A percentile compares a stretch with the other conserved stretches of the same genome.
phyloP scores from a whole-genome alignment of 2,797 vertebrate genomes.

The Anisognathus igniventris region DNA sequence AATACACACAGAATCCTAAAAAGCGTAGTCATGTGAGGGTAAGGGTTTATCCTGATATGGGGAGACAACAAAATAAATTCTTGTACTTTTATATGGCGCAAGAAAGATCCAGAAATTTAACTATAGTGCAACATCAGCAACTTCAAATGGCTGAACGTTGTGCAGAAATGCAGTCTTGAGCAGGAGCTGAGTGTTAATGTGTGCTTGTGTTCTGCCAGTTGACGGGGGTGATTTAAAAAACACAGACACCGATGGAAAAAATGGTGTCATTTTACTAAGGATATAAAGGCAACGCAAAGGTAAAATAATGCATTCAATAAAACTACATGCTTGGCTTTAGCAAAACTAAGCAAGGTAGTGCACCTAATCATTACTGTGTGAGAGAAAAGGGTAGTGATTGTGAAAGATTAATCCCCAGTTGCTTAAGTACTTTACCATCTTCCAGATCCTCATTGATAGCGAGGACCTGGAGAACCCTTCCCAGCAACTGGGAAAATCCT shows the following conservation, averaged over 20 bases:
- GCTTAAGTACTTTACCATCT: neutral
- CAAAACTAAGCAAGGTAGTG: no score
- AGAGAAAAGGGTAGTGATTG: no score
- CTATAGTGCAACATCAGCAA: neutral
- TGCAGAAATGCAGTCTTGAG: neutral
- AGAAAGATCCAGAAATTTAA: neutral
- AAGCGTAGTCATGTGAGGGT: neutral
- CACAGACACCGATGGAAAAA: neutral
- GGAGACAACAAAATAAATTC: neutral
- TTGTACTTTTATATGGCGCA: neutral
- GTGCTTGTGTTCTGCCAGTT: neutral
- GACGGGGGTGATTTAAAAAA: neutral
- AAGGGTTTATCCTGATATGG: neutral
- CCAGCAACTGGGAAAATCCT: neutral
- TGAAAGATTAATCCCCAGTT: neutral
- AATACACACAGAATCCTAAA: neutral
- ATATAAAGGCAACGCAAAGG: neutral
- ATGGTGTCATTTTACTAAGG: neutral
- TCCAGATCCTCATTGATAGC: neutral
- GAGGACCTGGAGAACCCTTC: neutral
- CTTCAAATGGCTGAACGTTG: neutral
- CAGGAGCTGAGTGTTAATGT: neutral
- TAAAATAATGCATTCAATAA: neutral
- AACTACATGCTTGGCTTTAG: fast-evolving
- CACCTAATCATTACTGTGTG: neutral